phyloP scores from a whole-genome alignment of 2,797 vertebrate species.

The Rhinatrema bivittatum region DNA sequence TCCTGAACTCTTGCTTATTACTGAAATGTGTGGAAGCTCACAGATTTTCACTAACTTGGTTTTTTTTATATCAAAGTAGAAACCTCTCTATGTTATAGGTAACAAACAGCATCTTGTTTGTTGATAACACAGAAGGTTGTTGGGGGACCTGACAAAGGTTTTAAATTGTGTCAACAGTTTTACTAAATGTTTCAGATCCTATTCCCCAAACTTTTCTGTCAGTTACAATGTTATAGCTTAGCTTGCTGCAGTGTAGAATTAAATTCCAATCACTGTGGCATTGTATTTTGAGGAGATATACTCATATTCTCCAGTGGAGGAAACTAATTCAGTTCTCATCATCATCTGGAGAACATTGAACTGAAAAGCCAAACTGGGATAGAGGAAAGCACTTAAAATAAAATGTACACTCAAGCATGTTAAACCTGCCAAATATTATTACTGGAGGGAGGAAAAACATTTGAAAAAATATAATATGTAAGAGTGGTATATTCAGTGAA shows the following conservation, averaged over 20 bases:
- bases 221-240: not conserved
- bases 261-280: not conserved
- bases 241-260: not conserved
- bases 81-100: not conserved
- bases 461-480: too few species aligned
- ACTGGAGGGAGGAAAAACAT: too few species aligned
- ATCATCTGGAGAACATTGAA: not conserved
- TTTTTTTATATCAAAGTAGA: too few species aligned
- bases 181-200: not conserved
- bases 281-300: not conserved
- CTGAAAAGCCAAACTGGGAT: not conserved
- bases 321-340: not conserved
- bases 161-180: not conserved
- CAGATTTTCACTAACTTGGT: too few species aligned
- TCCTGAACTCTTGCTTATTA: too few species aligned
- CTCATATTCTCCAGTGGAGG: not conserved
- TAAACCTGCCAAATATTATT: too few species aligned
- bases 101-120: not conserved
- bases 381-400: conserved; percentile 6
- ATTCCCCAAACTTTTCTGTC: not conserved
- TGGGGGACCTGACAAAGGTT: not conserved
- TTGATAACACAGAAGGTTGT: not conserved
- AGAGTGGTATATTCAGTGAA: too few species aligned
- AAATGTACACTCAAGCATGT: too few species aligned
- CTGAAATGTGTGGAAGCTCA: too few species aligned